Base-by-base conservation (phyloP, 2,888 invertebrate genomes). In the Yponomeuta malinellus region DNA sequence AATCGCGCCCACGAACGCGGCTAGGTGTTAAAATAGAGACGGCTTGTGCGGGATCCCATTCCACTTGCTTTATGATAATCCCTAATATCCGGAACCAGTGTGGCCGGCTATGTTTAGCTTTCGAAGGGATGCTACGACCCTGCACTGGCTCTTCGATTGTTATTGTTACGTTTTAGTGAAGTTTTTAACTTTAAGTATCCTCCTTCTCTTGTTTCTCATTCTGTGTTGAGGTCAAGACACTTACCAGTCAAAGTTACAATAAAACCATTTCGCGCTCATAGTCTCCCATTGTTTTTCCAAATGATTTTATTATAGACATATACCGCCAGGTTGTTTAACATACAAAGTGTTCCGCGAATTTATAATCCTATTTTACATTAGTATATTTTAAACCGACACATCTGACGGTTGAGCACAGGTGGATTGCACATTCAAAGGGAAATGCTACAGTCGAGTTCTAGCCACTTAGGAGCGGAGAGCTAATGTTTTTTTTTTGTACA, bases 31-130 rank as follows among this genome's bases (percentile, higher is more conserved):
- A 91, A 90, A 90, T 90, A 90, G 90, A 85, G 88, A 80, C 91
- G 87, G 84, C 84, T 81, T 90, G 90, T 89, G 90, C 87, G 90
- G 89, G 83, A 86, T 84, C 84, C 84, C 83, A 87, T 85, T 85
- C 85, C 87, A 89, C 89, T 89, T 88, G 85, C 83, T 90, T 91
- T 90, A 90, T 91, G 88, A 90, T 90, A 90, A 92, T 90, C 90
- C 90, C 85, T 86, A 85, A 91, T 90, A 90, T 91, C 90, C 90
- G 90, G 89, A 85, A 83, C 81, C 81, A 84, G 82, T 81, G 80
- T 63, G 43, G 31, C n/a, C 77, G 75, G 79, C 83, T 89, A 88
- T 86, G 80, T 88, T 87, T 88, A 89, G 83, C 81, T 67, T 67
- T 33, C 9, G 67, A 67, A 76, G 76, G 76, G 76, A 77, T 80